Percentiles rank a stretch among this genome's conserved stretches.
Evolutionary conservation across 2,797 vertebrate species (phyloP).

Genomic region (Rhyacichthys aspro): DNA sequence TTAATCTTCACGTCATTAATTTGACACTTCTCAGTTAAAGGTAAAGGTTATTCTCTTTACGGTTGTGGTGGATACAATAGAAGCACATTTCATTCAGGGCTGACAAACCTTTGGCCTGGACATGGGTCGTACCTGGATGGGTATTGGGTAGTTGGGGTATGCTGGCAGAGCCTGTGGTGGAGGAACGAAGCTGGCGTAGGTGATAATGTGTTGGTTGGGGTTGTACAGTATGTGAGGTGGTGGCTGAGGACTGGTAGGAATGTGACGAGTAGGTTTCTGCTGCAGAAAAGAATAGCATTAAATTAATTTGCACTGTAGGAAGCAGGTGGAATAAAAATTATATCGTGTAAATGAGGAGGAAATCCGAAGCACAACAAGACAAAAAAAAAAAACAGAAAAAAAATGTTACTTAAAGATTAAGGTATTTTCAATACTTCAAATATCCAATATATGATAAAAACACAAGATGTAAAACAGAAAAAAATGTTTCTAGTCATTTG

Average conservation of each 20-base stretch:
- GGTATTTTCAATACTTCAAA: background rate
- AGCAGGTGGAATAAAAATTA: too few relatives aligned
- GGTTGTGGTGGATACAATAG: too few relatives aligned
- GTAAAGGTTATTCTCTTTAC: too few relatives aligned
- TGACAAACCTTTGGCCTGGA: background rate
- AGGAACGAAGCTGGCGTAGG: constrained; percentile 85
- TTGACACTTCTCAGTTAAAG: background rate
- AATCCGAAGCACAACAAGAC: too few relatives aligned
- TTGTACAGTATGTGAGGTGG: constrained; percentile 92
- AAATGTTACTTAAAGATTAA: background rate
- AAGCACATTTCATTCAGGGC: too few relatives aligned
- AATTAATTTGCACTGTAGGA: too few relatives aligned
- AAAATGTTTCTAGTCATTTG: background rate
- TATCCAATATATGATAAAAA: background rate
- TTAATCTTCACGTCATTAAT: too few relatives aligned
- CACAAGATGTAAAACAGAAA: too few relatives aligned
- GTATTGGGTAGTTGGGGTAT: constrained; percentile 87
- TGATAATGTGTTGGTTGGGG: constrained; percentile 89
- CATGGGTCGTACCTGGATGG: constrained; percentile 82
- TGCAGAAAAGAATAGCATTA: constrained; percentile 26
- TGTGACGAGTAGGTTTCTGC: constrained; percentile 82
- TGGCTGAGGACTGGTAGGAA: constrained; percentile 75
- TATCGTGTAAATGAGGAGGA: too few relatives aligned
- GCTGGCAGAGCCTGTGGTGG: constrained; percentile 80
- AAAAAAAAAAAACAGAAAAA: too few relatives aligned